Conservation (phyloP, 2,113 vertebrate species). For the Caranx melampygus region DNA sequence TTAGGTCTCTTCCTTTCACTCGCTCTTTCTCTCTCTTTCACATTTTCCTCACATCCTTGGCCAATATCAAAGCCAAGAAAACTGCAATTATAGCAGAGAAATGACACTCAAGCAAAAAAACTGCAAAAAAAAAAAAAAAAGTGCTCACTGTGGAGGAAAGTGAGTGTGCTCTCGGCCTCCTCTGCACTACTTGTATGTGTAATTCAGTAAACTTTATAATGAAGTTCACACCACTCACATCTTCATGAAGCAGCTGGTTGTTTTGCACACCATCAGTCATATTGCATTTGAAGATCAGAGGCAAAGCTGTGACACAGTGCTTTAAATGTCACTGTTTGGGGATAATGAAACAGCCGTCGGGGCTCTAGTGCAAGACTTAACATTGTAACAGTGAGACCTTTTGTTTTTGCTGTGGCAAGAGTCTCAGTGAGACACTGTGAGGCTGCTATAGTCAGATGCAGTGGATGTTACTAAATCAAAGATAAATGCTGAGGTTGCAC, state of each 20-base stretch:
- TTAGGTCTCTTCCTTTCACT: constrained; percentile 9
- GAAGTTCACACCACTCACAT: neutral
- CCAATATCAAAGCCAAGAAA: neutral
- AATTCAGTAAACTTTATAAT: neutral
- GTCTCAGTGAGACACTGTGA: neutral
- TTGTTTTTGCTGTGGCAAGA: neutral
- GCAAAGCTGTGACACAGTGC: no score
- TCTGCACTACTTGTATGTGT: neutral
- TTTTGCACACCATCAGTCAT: neutral
- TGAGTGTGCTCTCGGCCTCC: neutral
- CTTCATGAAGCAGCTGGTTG: no score
- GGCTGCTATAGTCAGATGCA: neutral
- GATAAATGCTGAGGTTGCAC: constrained; percentile 10
- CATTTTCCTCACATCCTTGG: neutral
- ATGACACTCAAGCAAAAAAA: neutral
- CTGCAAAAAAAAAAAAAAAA: neutral
- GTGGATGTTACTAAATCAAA: constrained; percentile 18
- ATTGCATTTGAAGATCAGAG: neutral
- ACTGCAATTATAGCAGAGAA: neutral
- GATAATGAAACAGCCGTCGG: neutral
- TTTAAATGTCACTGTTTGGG: neutral
- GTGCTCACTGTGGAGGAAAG: neutral
- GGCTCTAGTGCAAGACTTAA: neutral
- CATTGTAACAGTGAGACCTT: neutral
- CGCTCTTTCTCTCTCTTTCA: neutral